phyloP scores from a whole-genome alignment of 2,888 invertebrate genomes.

The Chironomus tentans region DNA sequence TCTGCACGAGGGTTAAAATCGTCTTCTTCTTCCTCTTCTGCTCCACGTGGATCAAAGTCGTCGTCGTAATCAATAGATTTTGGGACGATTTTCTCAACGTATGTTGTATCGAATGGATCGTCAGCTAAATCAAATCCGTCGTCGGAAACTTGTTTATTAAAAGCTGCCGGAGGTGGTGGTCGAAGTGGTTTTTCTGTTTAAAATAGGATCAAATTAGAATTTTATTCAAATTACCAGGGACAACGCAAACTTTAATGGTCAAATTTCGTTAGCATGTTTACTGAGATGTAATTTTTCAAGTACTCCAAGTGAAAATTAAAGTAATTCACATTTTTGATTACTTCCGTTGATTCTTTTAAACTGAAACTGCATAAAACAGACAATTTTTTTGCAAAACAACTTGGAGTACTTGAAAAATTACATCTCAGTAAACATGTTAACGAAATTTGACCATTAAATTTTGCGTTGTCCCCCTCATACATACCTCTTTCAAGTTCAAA shows the following conservation, averaged over 20 bases:
- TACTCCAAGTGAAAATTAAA: too few species aligned
- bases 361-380: too few species aligned
- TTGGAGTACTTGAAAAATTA: too few species aligned
- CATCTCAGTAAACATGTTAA: too few species aligned
- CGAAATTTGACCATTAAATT: too few species aligned
- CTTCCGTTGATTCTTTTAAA: too few species aligned
- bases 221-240: too few species aligned
- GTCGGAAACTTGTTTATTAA: conserved; percentile 33
- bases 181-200: conserved; percentile 32
- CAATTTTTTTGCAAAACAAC: too few species aligned
- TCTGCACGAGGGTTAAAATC: conserved; percentile 32
- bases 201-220: neutral
- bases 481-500: conserved; percentile 50
- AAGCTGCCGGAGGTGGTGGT: conserved; percentile 38
- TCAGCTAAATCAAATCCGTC: conserved; percentile 48
- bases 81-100: conserved; percentile 66
- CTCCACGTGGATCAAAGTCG: conserved; percentile 38
- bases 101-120: conserved; percentile 77
- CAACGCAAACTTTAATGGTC: too few species aligned
- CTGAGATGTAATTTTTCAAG: too few species aligned
- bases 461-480: conserved; percentile 32
- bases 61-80: conserved; percentile 47
- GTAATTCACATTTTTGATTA: too few species aligned
- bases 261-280: too few species aligned
- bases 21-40: conserved; percentile 50